These are phyloP conservation scores for Hecatera dysodea DNA, from an alignment of 2,888 invertebrate species.

Conservation along the genomic window DNA sequence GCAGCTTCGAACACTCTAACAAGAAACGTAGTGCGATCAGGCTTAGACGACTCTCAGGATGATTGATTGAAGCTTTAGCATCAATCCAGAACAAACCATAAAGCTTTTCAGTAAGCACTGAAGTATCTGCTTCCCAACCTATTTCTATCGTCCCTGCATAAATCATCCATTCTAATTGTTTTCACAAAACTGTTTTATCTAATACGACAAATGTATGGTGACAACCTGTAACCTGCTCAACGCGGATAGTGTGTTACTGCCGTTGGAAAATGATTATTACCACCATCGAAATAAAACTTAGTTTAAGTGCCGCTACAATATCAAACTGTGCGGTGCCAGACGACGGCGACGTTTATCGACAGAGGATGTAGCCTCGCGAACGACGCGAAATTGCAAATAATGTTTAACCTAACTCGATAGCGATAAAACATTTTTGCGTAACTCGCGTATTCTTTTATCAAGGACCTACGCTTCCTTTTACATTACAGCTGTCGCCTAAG, in stretches of 20 bases:
- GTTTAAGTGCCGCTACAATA: constrained; percentile 56
- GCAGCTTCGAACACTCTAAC: constrained; percentile 29
- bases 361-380: constrained; percentile 80
- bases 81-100: constrained; percentile 22
- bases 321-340: constrained; percentile 65
- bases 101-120: neutral
- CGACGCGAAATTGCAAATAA: constrained; percentile 83
- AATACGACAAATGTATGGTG: constrained; percentile 67
- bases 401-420: constrained; percentile 82
- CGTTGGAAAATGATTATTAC: constrained; percentile 66
- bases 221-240: constrained; percentile 71
- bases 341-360: constrained; percentile 77
- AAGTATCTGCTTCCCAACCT: constrained; percentile 2
- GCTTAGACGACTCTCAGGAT: constrained; percentile 16
- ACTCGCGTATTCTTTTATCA: constrained; percentile 47
- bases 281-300: constrained; percentile 65
- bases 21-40: constrained; percentile 13
- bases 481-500: constrained; percentile 64
- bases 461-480: constrained; percentile 57
- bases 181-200: constrained; percentile 40
- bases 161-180: constrained; percentile 25
- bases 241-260: constrained; percentile 53
- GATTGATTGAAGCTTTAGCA: constrained; percentile 34
- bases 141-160: neutral
- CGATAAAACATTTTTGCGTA: constrained; percentile 70